Conservation (phyloP, 2,113 vertebrate genomes). For the Sinocyclocheilus anshuiensis region DNA sequence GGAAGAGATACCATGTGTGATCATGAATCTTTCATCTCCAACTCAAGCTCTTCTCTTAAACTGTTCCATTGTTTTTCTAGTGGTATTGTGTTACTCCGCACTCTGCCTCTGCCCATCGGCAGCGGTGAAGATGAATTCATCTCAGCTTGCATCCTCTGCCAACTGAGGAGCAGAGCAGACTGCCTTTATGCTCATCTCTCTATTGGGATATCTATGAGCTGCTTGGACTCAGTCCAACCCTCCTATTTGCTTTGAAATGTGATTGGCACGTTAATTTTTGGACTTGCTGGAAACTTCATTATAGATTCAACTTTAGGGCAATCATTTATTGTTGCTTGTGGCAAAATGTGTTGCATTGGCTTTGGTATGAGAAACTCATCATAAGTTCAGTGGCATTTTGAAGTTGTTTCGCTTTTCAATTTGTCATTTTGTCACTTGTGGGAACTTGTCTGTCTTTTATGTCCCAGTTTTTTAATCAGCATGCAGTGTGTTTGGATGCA, state of each 20-base stretch:
- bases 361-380: not conserved
- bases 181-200: conserved; percentile 50
- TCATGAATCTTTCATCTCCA: not conserved
- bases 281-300: conserved; percentile 43
- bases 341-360: conserved; percentile 10
- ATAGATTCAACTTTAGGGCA: conserved; percentile 15
- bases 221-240: conserved; percentile 42
- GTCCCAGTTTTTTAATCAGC: conserved; percentile 47
- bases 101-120: conserved; percentile 46
- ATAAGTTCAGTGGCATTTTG: not conserved
- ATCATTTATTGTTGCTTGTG: conserved; percentile 34
- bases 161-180: conserved; percentile 50
- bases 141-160: conserved; percentile 56
- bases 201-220: conserved; percentile 58
- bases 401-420: not conserved
- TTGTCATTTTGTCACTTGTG: conserved; percentile 65
- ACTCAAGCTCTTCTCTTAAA: conserved; percentile 53
- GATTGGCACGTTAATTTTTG: conserved; percentile 32
- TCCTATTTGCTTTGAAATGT: conserved; percentile 34
- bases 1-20: not conserved
- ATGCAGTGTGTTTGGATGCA: conserved; percentile 46
- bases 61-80: conserved; percentile 48
- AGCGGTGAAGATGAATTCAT: conserved; percentile 60
- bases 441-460: conserved; percentile 64
- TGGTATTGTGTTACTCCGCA: conserved; percentile 56